Conservation (phyloP, 2,797 vertebrate species). For the Lepus townsendii region DNA sequence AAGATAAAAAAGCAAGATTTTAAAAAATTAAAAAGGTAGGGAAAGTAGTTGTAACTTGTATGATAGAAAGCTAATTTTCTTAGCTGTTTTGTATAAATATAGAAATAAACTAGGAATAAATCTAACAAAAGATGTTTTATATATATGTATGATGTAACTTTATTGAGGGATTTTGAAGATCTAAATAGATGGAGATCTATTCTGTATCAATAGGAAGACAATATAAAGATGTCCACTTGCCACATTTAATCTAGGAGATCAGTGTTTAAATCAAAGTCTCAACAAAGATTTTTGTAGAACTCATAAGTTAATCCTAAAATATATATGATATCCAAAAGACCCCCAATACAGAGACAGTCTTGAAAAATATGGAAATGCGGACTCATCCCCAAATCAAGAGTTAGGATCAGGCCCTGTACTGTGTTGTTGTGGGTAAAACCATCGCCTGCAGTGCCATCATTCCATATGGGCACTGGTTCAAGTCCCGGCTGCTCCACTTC, state of each 20-base stretch:
- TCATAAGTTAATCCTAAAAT: slow-evolving; percentile 12
- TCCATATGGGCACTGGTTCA: too few species aligned
- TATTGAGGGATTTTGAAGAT: not conserved
- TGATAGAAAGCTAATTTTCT: not conserved
- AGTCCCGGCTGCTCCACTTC: too few species aligned
- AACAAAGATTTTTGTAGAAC: not conserved
- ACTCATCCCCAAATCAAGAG: not conserved
- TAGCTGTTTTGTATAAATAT: not conserved
- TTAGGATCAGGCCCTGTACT: not conserved
- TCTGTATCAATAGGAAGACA: not conserved
- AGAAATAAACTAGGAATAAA: slow-evolving; percentile 14
- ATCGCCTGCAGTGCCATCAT: too few species aligned
- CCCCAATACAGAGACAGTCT: not conserved
- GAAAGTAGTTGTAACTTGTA: not conserved
- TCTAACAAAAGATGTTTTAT: not conserved
- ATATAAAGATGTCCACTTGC: not conserved
- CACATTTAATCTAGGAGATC: slow-evolving; percentile 6
- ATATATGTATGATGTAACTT: not conserved
- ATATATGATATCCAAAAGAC: not conserved
- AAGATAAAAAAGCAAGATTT: slow-evolving; percentile 12
- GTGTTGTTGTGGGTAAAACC: too few species aligned
- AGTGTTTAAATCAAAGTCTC: slow-evolving; percentile 2
- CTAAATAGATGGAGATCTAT: not conserved
- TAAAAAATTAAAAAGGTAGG: not conserved
- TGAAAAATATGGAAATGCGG: not conserved